A percentile compares a stretch with the other conserved stretches of the same genome.
phyloP scores from a whole-genome alignment of 1,140 invertebrate genomes.

The Geopemphigus sp. region DNA sequence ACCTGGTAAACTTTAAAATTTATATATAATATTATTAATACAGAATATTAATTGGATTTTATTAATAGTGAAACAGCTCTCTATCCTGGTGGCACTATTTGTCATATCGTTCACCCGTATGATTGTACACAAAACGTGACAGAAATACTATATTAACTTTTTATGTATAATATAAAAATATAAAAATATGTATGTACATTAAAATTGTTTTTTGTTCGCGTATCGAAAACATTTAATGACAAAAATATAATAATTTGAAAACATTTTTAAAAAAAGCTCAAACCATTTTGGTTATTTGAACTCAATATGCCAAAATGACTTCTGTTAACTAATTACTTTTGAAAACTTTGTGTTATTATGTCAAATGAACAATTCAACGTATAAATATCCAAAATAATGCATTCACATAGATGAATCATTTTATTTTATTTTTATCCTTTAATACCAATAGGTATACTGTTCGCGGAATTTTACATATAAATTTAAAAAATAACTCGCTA shows the following conservation, averaged over 20 bases:
- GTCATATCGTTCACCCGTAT: background rate
- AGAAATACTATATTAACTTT: background rate
- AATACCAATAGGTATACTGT: too few relatives aligned
- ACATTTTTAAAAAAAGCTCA: background rate
- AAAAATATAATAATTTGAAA: background rate
- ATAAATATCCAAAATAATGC: too few relatives aligned
- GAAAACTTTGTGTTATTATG: too few relatives aligned
- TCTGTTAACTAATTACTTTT: too few relatives aligned
- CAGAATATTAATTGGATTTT: background rate
- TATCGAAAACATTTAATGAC: background rate
- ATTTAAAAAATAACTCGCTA: too few relatives aligned
- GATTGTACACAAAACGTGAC: constrained; percentile 16
- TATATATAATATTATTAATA: background rate
- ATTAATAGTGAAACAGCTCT: constrained; percentile 17
- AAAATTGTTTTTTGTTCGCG: background rate
- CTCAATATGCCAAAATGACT: too few relatives aligned
- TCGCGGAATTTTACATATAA: too few relatives aligned
- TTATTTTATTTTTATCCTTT: too few relatives aligned
- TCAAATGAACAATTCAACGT: too few relatives aligned
- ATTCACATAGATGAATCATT: too few relatives aligned
- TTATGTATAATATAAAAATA: background rate
- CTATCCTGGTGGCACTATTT: constrained; percentile 10
- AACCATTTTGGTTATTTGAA: too few relatives aligned
- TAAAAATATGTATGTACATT: background rate
- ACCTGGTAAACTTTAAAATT: background rate